phyloP scores from a whole-genome alignment of 2,888 invertebrate species.

The Lithophane leautieri region DNA sequence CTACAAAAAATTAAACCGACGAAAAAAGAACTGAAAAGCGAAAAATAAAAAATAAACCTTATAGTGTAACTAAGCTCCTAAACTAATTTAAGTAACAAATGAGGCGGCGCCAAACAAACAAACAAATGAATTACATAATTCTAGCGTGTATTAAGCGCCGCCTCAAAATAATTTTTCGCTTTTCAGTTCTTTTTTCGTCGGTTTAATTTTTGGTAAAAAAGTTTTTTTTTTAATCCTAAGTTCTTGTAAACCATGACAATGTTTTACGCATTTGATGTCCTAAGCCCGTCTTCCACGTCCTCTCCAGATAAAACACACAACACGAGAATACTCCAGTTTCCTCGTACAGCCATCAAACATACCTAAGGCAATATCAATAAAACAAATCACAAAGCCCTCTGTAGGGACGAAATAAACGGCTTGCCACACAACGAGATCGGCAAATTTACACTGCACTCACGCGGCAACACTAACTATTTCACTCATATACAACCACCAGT shows the following conservation, averaged over 20 bases:
- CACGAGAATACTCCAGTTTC: constrained; percentile 42
- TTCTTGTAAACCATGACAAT: background rate
- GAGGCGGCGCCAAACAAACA: too few relatives aligned
- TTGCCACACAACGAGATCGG: constrained; percentile 83
- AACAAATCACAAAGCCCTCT: constrained; percentile 81
- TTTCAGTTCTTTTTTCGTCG: too few relatives aligned
- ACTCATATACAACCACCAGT: constrained; percentile 76
- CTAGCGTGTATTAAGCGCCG: too few relatives aligned
- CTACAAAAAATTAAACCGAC: too few relatives aligned
- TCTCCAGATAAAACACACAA: constrained; percentile 25
- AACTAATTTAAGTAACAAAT: too few relatives aligned
- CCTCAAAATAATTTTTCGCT: too few relatives aligned
- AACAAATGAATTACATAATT: too few relatives aligned
- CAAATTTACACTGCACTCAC: constrained; percentile 89
- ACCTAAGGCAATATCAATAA: constrained; percentile 76
- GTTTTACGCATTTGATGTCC: background rate
- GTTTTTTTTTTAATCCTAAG: too few relatives aligned
- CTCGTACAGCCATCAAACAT: constrained; percentile 53
- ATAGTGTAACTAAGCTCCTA: too few relatives aligned
- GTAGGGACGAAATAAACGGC: constrained; percentile 81
- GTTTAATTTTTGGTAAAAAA: too few relatives aligned
- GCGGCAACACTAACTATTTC: constrained; percentile 86
- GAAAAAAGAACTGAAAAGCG: too few relatives aligned
- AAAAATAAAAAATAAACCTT: too few relatives aligned
- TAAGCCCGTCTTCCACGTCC: constrained; percentile 2